phyloP scores from a whole-genome alignment of 2,888 invertebrate genomes.

The Drosophila suboccidentalis region DNA sequence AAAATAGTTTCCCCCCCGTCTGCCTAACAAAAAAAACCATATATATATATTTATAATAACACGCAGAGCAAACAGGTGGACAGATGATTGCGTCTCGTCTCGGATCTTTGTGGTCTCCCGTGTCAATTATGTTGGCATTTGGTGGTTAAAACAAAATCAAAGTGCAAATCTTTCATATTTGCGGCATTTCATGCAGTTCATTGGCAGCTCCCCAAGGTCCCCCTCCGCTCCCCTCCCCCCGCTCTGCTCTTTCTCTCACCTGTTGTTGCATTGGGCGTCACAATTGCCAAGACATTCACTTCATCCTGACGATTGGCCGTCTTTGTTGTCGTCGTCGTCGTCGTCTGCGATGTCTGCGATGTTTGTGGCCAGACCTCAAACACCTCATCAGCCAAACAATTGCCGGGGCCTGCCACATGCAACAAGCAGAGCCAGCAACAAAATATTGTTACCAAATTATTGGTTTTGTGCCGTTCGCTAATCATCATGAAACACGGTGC shows the following conservation, averaged over 20 bases:
- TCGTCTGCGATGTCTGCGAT: conserved; percentile 12
- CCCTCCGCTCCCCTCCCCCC: too few species aligned
- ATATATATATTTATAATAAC: neutral
- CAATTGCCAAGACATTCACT: conserved; percentile 64
- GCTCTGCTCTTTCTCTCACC: conserved; percentile 52
- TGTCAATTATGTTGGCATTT: conserved; percentile 76
- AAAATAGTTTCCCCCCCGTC: conserved; percentile 48
- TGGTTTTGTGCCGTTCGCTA: conserved; percentile 83
- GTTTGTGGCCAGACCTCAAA: conserved; percentile 70
- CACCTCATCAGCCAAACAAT: conserved; percentile 53
- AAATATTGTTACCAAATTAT: conserved; percentile 81
- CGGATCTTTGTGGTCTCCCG: conserved; percentile 44
- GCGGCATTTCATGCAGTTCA: conserved; percentile 65
- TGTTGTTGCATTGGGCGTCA: conserved; percentile 70
- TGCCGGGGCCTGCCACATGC: conserved; percentile 36
- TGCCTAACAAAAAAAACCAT: neutral
- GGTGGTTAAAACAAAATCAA: conserved; percentile 73
- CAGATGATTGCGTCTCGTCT: conserved; percentile 40
- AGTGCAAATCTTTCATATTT: conserved; percentile 80
- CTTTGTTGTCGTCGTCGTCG: conserved; percentile 37
- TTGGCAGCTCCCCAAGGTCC: conserved; percentile 48
- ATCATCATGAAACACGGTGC: conserved; percentile 69
- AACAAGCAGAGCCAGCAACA: conserved; percentile 55
- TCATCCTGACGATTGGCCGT: conserved; percentile 69
- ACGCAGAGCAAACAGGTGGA: conserved; percentile 28